Base-by-base conservation (phyloP, 2,113 vertebrate genomes). In the Paratilapia polleni region DNA sequence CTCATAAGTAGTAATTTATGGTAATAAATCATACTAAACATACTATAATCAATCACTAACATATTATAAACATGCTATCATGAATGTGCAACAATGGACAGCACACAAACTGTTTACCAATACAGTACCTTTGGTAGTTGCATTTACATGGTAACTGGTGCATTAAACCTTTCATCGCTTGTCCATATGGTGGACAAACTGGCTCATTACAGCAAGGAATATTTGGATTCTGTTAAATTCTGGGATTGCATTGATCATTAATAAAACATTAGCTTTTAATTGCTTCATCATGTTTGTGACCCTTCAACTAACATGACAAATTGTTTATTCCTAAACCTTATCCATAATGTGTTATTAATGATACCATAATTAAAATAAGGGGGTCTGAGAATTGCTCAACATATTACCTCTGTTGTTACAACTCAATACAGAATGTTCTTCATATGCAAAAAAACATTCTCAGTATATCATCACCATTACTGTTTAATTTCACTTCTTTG, bases 331-430 rank as follows among this genome's bases (percentile, higher is more conserved):
- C 74, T 26, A 54, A 76, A 81, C 86, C 64, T 80, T 57, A 89
- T 90, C 85, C 81, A 81, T 87, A 88, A 92, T 91, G 91, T 82
- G 81, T 92, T 91, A 86, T 88, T 93, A 90, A 92, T 91, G 83
- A 88, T 64, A n/a, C 78, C 41, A 82, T 92, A 85, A 83, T 90
- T 92, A 88, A 88, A 83, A 61, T 2, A 19, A 15, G 61, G 36
- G 57, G 57, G 13, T 47, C 64, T 54, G 31, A 87, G 59, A 74
- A 75, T 57, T 24, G 49, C 77, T 84, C 57, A 66, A 78, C 64
- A 47, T 64, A 60, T 74, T 61, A 63, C 78, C 73, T 54, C 28
- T 58, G 85, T 83, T 89, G 70, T 58, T 80, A 36, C 9, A 82
- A 84, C 47, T 80, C 63, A 70, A 22, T 22, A 56, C 59, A 77